Evolutionary conservation across 2,113 vertebrate genomes (phyloP), one percentile per base, ranked within the genome.

Genomic region (Nyctereutes procyonoides): DNA sequence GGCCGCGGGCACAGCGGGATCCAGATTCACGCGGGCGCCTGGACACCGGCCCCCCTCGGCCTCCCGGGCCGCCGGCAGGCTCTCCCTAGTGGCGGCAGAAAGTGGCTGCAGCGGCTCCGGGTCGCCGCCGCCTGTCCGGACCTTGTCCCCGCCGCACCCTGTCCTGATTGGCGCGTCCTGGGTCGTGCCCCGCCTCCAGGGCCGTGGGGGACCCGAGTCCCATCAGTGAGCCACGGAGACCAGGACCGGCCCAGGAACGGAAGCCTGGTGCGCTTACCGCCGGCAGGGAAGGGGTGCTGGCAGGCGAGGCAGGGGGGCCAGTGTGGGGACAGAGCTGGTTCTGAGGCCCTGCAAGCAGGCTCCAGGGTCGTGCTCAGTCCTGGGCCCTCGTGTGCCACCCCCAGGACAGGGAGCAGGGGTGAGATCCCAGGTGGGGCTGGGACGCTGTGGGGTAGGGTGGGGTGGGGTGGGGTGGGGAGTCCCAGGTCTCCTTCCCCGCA

Each of bases 241-340:
- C 14, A 51, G 53, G 51, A 19, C 13, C 0, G 1, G 20, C 5
- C 5, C 43, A 17, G 26, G 22, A 22, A 8, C 0, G 5, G 74
- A 30, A 8, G 0, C 48, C 1, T 13, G 24, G 19, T 2, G 8
- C 32, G 65, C n/a, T 30, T 13, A 19, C 26, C 0, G 9, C 35
- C 30, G 32, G 1, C 55, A 71, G 32, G 13, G 60, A 17, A 26
- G 35, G 13, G 24, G 12, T 19, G 5, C n/a, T 2, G 3, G 60
- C 3, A 28, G 71, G 15, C 55, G 2, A 17, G 81, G 11, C 24
- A 20, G 0, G 22, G 7, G 22, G 58, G 80, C n/a, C n/a, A 26
- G 38, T 3, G 2, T 30, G 56, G 60, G 15, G 67, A 3, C 26
- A 56, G 76, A 55, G 19, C 8, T 55, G 56, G 28, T 43, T 43